phyloP scores from a whole-genome alignment of 1,140 invertebrate species.

The Copidosoma floridanum region DNA sequence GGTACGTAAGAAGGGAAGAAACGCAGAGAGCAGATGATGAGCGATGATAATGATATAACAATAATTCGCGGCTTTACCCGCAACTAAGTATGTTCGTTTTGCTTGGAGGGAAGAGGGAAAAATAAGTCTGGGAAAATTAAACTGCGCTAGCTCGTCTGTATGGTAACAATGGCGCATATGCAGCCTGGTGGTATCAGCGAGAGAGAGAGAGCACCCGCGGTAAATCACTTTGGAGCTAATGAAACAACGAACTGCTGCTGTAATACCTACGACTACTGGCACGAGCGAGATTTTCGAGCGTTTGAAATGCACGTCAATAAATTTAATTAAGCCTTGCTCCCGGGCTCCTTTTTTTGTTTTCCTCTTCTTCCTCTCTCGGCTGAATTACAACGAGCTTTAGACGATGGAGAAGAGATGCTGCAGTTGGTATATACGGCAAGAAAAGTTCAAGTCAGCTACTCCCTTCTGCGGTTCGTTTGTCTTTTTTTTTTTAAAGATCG shows the following conservation, averaged over 20 bases:
- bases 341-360: not conserved
- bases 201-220: not conserved
- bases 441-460: not conserved
- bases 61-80: too few species aligned
- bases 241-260: too few species aligned
- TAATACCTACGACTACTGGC: too few species aligned
- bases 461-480: not conserved
- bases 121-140: too few species aligned
- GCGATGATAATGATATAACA: too few species aligned
- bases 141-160: too few species aligned
- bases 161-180: too few species aligned
- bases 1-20: too few species aligned
- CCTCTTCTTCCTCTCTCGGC: not conserved
- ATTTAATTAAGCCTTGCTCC: slow-evolving; percentile 22
- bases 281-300: slow-evolving; percentile 1
- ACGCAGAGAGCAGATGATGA: too few species aligned
- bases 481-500: too few species aligned
- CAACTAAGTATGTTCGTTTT: too few species aligned
- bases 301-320: slow-evolving; percentile 7
- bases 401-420: not conserved
- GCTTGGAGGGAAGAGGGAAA: too few species aligned
- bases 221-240: not conserved
- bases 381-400: slow-evolving; percentile 10
- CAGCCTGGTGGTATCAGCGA: not conserved
- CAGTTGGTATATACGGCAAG: not conserved